Base-by-base conservation (phyloP, 1,140 invertebrate species). In the Nomia melanderi region DNA sequence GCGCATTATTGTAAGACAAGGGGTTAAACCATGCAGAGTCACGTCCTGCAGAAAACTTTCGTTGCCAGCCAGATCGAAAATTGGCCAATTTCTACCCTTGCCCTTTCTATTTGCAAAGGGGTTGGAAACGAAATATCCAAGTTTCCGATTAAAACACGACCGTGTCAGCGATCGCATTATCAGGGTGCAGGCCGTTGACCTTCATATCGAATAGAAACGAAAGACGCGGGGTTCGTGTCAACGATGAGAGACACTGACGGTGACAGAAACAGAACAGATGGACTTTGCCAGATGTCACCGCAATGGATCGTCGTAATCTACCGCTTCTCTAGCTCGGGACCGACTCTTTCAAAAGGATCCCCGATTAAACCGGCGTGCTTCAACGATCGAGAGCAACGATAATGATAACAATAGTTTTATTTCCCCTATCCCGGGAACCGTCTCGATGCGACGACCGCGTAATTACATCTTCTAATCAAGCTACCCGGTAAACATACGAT, bases 281-380 rank as follows among this genome's bases (percentile, higher is more conserved):
- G 65, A 76, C 64, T 76, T 53, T 76, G 73, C 64, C 73, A 76
- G 73, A 76, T 76, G 73, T 76, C 73, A 76, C 11, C 39, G 56
- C 63, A 66, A 76, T 50, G 56, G 31, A 47, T 54, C 56, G 73
- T 76, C 41, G 73, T 76, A 66, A 74, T 74, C 62, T 74, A 25
- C 36, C 27, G 62, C n/a, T 41, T 23, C 50, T 74, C 33, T 56
- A 64, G 47, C 31, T 29, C 23, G 25, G 63, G 41, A 33, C 27
- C 36, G 9, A 25, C 11, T 36, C 62, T 44, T 33, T 44, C 36
- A 27, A 23, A 54, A 65, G 62, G 47, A 74, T 65, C 71, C 25
- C 20, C 33, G 27, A 65, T 74, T 56, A 39, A 74, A 65, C 4
- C n/a, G 20, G 44, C 50, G 14, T 53, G 47, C 9, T 31, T 33